Base-by-base conservation (phyloP, 2,888 invertebrate genomes). In the Clusia tigrina region DNA sequence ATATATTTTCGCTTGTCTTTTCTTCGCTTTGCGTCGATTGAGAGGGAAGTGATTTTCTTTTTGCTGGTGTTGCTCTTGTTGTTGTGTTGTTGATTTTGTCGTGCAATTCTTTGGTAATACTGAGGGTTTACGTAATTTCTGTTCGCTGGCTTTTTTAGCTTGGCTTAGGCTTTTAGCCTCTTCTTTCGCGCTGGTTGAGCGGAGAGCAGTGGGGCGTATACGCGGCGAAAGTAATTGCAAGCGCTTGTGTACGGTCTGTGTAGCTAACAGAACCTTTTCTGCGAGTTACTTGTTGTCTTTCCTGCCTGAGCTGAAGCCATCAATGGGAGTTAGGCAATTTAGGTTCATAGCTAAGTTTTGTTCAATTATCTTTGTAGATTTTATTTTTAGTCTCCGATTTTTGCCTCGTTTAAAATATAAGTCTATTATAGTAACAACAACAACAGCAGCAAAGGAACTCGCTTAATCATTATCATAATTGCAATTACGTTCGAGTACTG, bases 41-140 rank as follows among this genome's bases (percentile, higher is more conserved):
- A 62, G 58, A 64, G 65, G 48, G 65, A 65, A 65, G 63, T 67
- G 62, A 64, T 61, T 61, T 48, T 57, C 63, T 58, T 62, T 62
- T 64, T 64, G 58, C 58, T 64, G 57, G n/a, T 67, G 60, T 25
- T 57, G 48, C n/a, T 60, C 56, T 24, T 70, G 54, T 42, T 66
- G 58, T 52, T 65, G 67, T 54, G 24, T 57, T 25, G 38, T 22
- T 25, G 3, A 17, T 37, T 20, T 20, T 24, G 15, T 17, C 26
- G 26, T 26, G n/a, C 57, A 20, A 24, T 51, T 23, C 25, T 58
- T 53, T 23, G 38, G n/a, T 22, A 26, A 32, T 32, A 20, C 46
- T 9, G n/a, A 32, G 26, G 53, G 42, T 62, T 65, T 62, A 65
- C 59, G 65, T 65, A 65, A 65, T 62, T 59, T 26, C 5, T 20